Conservation (phyloP, 2,888 invertebrate genomes). For the Callinectes sapidus region DNA sequence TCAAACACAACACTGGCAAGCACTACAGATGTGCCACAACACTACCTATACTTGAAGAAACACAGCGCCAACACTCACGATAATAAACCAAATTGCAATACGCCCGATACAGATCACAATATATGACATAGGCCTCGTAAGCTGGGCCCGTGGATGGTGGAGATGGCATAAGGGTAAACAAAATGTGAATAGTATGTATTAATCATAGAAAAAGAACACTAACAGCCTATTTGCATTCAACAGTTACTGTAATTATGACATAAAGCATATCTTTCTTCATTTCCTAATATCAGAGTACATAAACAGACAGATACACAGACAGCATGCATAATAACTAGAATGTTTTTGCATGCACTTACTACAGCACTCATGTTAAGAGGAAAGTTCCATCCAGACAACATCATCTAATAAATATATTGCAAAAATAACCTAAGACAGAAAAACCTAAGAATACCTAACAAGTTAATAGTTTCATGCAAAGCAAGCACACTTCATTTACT, state of each 20-base stretch:
- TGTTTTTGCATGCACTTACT: neutral
- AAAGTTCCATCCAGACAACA: neutral
- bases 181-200: slow-evolving; percentile 66
- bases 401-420: neutral
- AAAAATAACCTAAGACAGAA: neutral
- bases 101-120: slow-evolving; percentile 63
- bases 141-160: slow-evolving; percentile 65
- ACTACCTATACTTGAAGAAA: slow-evolving; percentile 12
- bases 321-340: neutral
- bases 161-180: slow-evolving; percentile 67
- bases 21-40: neutral
- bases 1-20: neutral
- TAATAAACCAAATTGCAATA: slow-evolving; percentile 63
- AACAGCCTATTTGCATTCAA: slow-evolving; percentile 1
- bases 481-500: neutral
- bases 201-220: slow-evolving; percentile 48
- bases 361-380: neutral
- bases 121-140: slow-evolving; percentile 66
- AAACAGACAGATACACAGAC: neutral
- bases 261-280: slow-evolving; percentile 13
- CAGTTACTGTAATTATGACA: neutral
- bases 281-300: neutral
- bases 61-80: slow-evolving; percentile 55
- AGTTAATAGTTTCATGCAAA: neutral
- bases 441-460: neutral